Evolutionary conservation across 1,140 invertebrate genomes (phyloP), one percentile per base, ranked within the genome.

Genomic region (Heterodera schachtii): DNA sequence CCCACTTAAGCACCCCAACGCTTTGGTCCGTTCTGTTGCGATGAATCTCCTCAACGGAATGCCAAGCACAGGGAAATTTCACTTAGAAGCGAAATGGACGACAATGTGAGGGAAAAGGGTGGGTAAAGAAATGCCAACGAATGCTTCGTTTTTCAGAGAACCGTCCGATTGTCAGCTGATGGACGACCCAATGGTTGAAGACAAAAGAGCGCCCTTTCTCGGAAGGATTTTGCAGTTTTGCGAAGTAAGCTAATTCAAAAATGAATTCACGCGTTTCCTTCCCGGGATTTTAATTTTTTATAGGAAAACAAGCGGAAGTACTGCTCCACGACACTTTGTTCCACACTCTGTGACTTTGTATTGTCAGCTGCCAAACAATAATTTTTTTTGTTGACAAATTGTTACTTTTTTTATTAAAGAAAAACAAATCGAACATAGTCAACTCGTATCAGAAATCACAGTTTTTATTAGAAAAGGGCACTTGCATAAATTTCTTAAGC

Each of bases 21-120:
- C 7, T 78, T n/a, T 78, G 70, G n/a, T 78, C 47, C 66, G 70
- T 41, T 69, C 70, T 19, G 31, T 78, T 52, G 21, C 57, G 7
- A 47, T 66, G 2, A 60, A 78, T 70, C 21, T 78, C 5, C 70
- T 78, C 5, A 78, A 70, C 43, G 77, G 77, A 44, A 31, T 78
- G 9, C n/a, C n/a, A 5, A 52, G 31, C 21, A 78, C 77, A 3
- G 77, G 77, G 16, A 43, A 21, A 44, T 46, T 13, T 46, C 66
- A 21, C 31, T 70, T 78, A 13, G 77, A 78, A 52, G 77, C 41
- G 3, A 64, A 69, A 69, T 78, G 77, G 77, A 21, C 77, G 47
- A 78, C 46, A 52, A 43, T 78, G 77, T 78, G 19, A 66, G 44
- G 13, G 13, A 21, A 16, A 16, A 7, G 19, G 5, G 46, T 46